Evolutionary conservation across 2,888 invertebrate genomes (phyloP).

Genomic region (Meta bourneti): DNA sequence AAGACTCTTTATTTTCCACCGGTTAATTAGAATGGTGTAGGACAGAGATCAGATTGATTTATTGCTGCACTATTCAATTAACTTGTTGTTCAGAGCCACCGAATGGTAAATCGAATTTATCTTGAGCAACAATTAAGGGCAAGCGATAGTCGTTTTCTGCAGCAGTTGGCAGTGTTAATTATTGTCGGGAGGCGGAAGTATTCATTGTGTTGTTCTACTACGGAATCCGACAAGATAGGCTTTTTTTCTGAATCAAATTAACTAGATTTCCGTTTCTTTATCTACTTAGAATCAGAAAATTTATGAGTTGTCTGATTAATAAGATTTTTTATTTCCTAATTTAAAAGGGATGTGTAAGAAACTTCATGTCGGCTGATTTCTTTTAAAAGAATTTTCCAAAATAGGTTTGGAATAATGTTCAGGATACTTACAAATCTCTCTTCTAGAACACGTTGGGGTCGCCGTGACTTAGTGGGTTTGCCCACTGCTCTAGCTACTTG

Average conservation of each 20-base stretch:
- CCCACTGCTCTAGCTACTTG: no score
- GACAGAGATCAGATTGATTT: constrained; percentile 13
- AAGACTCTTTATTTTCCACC: not conserved
- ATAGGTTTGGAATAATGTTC: no score
- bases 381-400: no score
- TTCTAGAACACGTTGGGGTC: no score
- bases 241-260: not conserved
- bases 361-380: no score
- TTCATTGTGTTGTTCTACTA: constrained; percentile 8
- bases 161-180: constrained; percentile 25
- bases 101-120: constrained; percentile 24
- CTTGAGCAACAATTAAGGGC: constrained; percentile 31
- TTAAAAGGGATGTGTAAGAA: no score
- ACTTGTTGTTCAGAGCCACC: constrained; percentile 27
- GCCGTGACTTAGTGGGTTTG: no score
- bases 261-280: not conserved
- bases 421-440: no score
- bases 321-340: no score
- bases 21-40: not conserved
- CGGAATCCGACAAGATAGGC: constrained; percentile 14
- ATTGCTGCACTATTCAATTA: constrained; percentile 18
- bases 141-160: not conserved
- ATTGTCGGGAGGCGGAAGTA: constrained; percentile 26
- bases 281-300: not conserved
- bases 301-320: no score